phyloP scores from a whole-genome alignment of 2,888 invertebrate species.

The Calameuta idolon region DNA sequence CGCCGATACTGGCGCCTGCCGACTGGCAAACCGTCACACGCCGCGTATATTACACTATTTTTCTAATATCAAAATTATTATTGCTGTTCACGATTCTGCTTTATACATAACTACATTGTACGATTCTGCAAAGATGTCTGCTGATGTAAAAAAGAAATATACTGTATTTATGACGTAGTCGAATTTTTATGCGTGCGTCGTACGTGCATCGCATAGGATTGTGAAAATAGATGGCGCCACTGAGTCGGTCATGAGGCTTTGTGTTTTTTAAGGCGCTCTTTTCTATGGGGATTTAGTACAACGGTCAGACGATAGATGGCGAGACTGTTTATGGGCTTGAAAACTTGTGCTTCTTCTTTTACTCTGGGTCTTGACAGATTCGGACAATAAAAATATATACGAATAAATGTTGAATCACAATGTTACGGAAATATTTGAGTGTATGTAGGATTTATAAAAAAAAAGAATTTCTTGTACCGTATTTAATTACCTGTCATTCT shows the following conservation, averaged over 20 bases:
- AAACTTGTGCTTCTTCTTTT: neutral
- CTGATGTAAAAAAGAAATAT: neutral
- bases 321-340: neutral
- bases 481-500: neutral
- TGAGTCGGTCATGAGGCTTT: neutral
- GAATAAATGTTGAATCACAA: neutral
- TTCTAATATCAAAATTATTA: neutral
- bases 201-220: neutral
- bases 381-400: neutral
- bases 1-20: neutral
- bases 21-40: neutral
- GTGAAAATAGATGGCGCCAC: neutral
- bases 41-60: neutral
- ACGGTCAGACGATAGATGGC: neutral
- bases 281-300: neutral
- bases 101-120: neutral
- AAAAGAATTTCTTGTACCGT: neutral
- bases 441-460: neutral
- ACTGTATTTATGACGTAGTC: neutral
- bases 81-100: neutral
- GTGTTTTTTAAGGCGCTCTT: neutral
- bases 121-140: neutral
- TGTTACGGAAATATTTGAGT: neutral
- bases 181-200: neutral
- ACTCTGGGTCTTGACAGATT: neutral